Conservation (phyloP, 2,797 vertebrate species). For the Epinephelus malabaricus region DNA sequence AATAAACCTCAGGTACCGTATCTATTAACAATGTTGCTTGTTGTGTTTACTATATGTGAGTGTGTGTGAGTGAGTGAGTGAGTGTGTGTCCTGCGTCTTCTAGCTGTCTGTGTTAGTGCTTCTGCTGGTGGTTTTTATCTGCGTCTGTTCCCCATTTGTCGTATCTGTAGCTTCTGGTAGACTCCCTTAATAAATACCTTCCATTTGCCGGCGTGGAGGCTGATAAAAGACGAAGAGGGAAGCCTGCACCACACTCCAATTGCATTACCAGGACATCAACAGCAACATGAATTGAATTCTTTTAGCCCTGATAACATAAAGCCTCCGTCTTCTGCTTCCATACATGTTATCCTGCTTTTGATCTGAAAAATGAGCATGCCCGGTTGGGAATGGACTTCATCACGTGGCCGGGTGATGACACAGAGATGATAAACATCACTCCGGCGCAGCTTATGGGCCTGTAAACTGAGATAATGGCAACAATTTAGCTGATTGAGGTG, state of each 20-base stretch:
- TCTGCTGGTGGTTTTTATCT: slow-evolving; percentile 45
- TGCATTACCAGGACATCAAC: slow-evolving; percentile 35
- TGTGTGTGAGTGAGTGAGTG: slow-evolving; percentile 38
- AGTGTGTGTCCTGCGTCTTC: slow-evolving; percentile 26
- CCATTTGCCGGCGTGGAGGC: slow-evolving; percentile 33
- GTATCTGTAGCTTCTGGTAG: slow-evolving; percentile 53
- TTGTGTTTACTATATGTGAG: slow-evolving; percentile 55
- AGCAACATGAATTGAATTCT: slow-evolving; percentile 20
- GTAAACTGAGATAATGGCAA: slow-evolving; percentile 65
- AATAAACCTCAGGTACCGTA: slow-evolving; percentile 98
- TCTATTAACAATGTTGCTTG: slow-evolving; percentile 85
- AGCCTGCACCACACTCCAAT: slow-evolving; percentile 22
- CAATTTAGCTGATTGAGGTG: slow-evolving; percentile 64
- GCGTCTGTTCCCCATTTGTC: slow-evolving; percentile 42
- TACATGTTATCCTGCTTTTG: slow-evolving; percentile 17
- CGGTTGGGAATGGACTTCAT: slow-evolving; percentile 27
- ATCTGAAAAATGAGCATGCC: slow-evolving; percentile 29
- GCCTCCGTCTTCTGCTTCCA: background rate
- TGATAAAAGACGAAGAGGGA: slow-evolving; percentile 34
- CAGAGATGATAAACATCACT: slow-evolving; percentile 49
- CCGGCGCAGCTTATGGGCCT: slow-evolving; percentile 28
- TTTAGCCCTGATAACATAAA: slow-evolving; percentile 21
- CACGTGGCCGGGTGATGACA: slow-evolving; percentile 25
- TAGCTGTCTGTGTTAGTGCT: slow-evolving; percentile 63
- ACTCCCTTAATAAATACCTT: slow-evolving; percentile 59